Evolutionary conservation across 2,797 vertebrate genomes (phyloP).

Genomic region (Pampus argenteus): DNA sequence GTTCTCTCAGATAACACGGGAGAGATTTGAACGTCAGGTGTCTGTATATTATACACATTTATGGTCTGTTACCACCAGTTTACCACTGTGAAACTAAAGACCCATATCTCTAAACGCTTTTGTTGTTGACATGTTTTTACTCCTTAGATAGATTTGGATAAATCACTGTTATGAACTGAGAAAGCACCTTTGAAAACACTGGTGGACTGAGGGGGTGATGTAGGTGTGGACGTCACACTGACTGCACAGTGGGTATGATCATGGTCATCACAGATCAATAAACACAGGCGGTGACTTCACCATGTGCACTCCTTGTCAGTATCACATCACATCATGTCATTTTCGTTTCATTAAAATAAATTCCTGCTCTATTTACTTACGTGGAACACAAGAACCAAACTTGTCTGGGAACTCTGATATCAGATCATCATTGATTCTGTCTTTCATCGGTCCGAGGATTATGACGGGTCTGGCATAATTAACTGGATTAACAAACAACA

Average conservation of each 20-base stretch:
- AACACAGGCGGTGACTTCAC: background rate
- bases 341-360: background rate
- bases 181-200: background rate
- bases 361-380: slow-evolving; percentile 84
- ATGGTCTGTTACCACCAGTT: background rate
- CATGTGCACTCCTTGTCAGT: background rate
- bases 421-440: slow-evolving; percentile 96
- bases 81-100: background rate
- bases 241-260: background rate
- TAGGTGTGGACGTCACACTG: background rate
- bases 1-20: too few relatives aligned
- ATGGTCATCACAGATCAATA: background rate
- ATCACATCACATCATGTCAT: background rate
- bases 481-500: too few relatives aligned
- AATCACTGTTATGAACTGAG: background rate
- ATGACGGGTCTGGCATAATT: slow-evolving; percentile 96
- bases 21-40: too few relatives aligned
- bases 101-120: background rate
- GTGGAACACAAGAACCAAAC: slow-evolving; percentile 98
- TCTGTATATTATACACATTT: background rate
- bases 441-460: slow-evolving; percentile 98
- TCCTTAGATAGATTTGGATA: too few relatives aligned
- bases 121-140: background rate
- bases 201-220: background rate
- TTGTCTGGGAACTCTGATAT: slow-evolving; percentile 99